phyloP scores from a whole-genome alignment of 2,797 vertebrate species.

The Podargus strigoides region DNA sequence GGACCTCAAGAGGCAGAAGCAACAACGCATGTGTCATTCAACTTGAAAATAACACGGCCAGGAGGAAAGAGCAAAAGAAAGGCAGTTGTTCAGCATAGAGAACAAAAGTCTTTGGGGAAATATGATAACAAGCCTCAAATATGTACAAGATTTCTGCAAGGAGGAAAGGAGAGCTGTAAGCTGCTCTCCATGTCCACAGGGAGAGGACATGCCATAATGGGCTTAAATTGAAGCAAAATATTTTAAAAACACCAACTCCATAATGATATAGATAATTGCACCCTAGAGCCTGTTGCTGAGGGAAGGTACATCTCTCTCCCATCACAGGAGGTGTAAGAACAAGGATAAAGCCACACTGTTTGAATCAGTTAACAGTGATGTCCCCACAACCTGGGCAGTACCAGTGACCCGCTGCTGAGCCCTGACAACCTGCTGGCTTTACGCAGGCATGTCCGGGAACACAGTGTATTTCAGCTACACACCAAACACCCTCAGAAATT shows the following conservation, averaged over 20 bases:
- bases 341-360: background rate
- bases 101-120: conserved; percentile 43
- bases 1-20: conserved; percentile 27
- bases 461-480: background rate
- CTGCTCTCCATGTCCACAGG: background rate
- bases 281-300: background rate
- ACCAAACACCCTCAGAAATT: background rate
- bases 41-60: conserved; percentile 40
- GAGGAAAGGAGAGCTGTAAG: conserved; percentile 3
- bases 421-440: background rate
- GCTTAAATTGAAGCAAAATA: background rate
- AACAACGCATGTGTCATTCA: background rate
- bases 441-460: background rate
- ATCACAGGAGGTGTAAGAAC: background rate
- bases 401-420: background rate
- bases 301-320: background rate
- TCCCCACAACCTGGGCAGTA: background rate
- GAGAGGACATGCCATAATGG: background rate
- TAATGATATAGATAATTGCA: background rate
- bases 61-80: conserved; percentile 10
- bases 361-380: background rate
- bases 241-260: background rate
- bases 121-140: conserved; percentile 44
- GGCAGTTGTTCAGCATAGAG: background rate
- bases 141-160: conserved; percentile 34